Percentiles rank a stretch among this genome's conserved stretches.
phyloP scores from a whole-genome alignment of 2,113 vertebrate genomes.

The Turdus rufiventris region DNA sequence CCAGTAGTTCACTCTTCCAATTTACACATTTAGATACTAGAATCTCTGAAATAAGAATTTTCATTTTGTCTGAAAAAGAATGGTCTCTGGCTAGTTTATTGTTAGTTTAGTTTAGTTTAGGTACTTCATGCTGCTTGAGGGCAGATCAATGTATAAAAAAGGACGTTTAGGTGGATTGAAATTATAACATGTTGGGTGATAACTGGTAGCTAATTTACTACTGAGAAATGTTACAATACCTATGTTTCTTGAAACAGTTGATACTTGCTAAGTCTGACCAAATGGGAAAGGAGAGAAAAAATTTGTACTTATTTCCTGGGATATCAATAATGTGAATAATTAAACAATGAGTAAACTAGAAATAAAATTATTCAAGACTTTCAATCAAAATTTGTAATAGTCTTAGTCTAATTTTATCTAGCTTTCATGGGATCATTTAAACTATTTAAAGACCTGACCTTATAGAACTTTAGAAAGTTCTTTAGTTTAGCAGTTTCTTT shows the following conservation, averaged over 20 bases:
- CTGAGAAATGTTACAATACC: neutral
- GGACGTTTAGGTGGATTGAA: neutral
- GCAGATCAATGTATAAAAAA: neutral
- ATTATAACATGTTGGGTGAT: neutral
- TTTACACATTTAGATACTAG: neutral
- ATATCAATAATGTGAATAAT: neutral
- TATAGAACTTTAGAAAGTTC: neutral
- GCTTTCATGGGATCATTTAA: neutral
- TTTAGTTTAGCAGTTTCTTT: neutral
- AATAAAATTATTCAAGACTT: neutral
- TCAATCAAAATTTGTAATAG: neutral
- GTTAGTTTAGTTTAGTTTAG: neutral
- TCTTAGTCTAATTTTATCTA: neutral
- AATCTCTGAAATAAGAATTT: neutral
- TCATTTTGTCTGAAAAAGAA: neutral
- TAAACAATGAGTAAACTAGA: neutral
- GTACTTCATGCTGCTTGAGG: neutral
- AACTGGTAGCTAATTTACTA: neutral
- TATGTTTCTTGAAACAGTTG: neutral
- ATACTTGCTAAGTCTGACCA: neutral
- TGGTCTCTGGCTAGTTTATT: neutral
- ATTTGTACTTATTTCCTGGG: neutral
- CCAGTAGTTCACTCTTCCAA: neutral
- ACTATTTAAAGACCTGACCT: neutral
- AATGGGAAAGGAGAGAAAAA: neutral